Conservation (phyloP, 2,797 vertebrate genomes). For the Enteromius anoplus region DNA sequence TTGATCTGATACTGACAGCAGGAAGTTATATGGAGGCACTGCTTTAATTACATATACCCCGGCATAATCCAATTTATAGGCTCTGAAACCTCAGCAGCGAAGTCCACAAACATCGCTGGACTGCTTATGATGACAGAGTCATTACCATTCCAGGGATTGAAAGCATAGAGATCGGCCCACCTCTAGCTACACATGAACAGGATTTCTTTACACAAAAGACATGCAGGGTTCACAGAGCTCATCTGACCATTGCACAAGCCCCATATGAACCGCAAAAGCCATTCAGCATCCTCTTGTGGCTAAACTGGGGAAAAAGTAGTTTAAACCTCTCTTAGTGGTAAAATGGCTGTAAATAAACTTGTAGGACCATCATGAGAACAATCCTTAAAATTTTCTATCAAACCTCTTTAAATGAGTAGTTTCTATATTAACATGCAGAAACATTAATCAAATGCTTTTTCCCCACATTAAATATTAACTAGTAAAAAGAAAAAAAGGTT, state of each 20-base stretch:
- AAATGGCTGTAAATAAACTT: not conserved
- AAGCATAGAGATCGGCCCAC: slow-evolving; percentile 58
- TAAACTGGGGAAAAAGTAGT: slow-evolving; percentile 62
- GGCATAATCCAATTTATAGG: slow-evolving; percentile 3
- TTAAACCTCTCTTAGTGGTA: slow-evolving; percentile 65
- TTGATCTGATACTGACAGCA: slow-evolving; percentile 22
- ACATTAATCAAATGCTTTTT: not conserved
- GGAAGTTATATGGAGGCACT: not conserved
- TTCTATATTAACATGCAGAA: not conserved
- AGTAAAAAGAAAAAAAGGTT: not conserved
- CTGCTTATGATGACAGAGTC: slow-evolving; percentile 45
- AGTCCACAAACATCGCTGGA: slow-evolving; percentile 38
- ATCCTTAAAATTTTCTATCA: not conserved
- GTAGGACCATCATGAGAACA: not conserved
- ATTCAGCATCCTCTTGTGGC: slow-evolving; percentile 81
- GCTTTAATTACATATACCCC: slow-evolving; percentile 14
- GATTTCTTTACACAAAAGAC: slow-evolving; percentile 62
- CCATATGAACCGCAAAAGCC: slow-evolving; percentile 39
- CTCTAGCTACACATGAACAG: slow-evolving; percentile 66
- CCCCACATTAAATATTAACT: not conserved
- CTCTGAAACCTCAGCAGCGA: slow-evolving; percentile 18
- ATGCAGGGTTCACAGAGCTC: slow-evolving; percentile 54
- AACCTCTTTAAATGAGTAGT: not conserved
- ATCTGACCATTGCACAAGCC: slow-evolving; percentile 42
- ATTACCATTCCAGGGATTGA: slow-evolving; percentile 58